phyloP scores from a whole-genome alignment of 2,888 invertebrate genomes.

The Heliconius cydno region DNA sequence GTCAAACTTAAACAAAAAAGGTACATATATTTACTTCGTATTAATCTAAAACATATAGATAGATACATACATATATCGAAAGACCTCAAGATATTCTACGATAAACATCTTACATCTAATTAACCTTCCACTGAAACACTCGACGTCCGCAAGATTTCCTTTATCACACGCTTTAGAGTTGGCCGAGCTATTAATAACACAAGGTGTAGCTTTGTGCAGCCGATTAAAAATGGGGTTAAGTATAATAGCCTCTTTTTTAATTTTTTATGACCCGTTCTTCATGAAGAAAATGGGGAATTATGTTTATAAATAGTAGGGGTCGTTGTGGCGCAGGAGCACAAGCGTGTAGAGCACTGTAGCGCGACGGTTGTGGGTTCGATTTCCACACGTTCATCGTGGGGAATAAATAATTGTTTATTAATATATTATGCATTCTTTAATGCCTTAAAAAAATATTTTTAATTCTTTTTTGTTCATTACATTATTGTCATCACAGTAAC shows the following conservation, averaged over 20 bases:
- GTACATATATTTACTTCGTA: background rate
- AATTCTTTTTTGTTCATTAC: too few relatives aligned
- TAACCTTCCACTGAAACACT: slow-evolving; percentile 12
- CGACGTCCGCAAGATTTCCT: background rate
- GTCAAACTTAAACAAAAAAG: background rate
- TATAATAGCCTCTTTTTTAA: slow-evolving; percentile 11
- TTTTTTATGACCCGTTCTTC: background rate
- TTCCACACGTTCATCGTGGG: too few relatives aligned
- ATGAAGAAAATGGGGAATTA: background rate
- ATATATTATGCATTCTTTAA: too few relatives aligned
- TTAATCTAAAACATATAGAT: background rate
- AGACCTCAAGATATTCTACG: background rate
- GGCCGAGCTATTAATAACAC: slow-evolving; percentile 8
- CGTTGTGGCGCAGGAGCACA: too few relatives aligned
- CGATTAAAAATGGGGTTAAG: slow-evolving; percentile 23
- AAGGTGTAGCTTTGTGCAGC: background rate
- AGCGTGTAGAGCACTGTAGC: too few relatives aligned
- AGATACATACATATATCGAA: background rate
- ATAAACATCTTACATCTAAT: slow-evolving; percentile 6
- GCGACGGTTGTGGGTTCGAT: too few relatives aligned
- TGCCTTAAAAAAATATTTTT: too few relatives aligned
- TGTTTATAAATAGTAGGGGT: too few relatives aligned
- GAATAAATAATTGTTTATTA: too few relatives aligned
- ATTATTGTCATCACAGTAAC: too few relatives aligned
- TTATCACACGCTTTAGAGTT: slow-evolving; percentile 4